Evolutionary conservation across 2,797 vertebrate species (phyloP), one percentile per base, ranked within the genome.

Genomic region (Acanthurus leucopareius): DNA sequence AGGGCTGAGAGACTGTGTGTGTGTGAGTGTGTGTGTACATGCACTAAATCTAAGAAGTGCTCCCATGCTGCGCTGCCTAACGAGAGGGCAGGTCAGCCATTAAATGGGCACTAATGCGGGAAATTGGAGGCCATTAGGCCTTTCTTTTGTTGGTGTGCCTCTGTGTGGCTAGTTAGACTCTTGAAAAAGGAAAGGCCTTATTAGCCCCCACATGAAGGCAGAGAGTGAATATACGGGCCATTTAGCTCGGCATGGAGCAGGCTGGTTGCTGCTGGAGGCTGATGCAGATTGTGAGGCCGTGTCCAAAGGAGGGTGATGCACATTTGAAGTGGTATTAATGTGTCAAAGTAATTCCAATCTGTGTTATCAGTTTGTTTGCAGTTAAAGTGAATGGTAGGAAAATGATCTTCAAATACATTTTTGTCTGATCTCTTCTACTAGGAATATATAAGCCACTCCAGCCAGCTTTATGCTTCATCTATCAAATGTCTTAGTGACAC

Each of bases 41-140:
- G 38, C 58, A 77, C 72, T 38, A 35, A 82, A 77, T 75, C 84
- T 85, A 82, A 89, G 88, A 90, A 92, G 89, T 88, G 91, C 90
- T 92, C 79, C 89, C 90, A 89, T 93, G 91, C 90, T 92, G 92
- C 75, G 90, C 89, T 60, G 77, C 84, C 82, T 94, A 94, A 95
- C 89, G 90, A 94, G 91, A 92, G 93, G 93, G 92, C 92, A 94
- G 92, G 89, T 89, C 88, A 88, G 86, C 89, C 91, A 92, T 95
- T 95, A 95, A 95, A 94, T 91, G 91, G 90, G 93, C 87, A 88
- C 91, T 95, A 95, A 95, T 95, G 93, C 91, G 92, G 89, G 91
- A 95, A 94, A 94, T 93, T 92, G 93, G 92, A 94, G 92, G 94
- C 93, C 91, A 93, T 95, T 94, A 94, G 90, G 87, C 80, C 72